Evolutionary conservation across 2,113 vertebrate species (phyloP).

Genomic region (Perognathus longimembris): DNA sequence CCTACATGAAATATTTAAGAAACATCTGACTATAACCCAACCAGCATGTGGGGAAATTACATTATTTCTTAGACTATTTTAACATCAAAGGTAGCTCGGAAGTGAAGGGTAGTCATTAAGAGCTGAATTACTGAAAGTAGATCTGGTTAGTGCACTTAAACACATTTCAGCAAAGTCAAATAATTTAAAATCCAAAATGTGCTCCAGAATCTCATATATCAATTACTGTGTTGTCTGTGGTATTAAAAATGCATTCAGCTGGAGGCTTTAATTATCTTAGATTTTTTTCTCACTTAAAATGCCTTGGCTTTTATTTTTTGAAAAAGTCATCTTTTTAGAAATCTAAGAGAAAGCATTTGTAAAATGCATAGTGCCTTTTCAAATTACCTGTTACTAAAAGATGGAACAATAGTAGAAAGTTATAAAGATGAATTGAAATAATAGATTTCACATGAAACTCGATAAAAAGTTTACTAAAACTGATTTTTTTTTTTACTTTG

Average conservation of each 20-base stretch:
- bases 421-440: constrained; percentile 71
- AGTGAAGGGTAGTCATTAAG: constrained; percentile 85
- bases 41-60: constrained; percentile 82
- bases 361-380: constrained; percentile 66
- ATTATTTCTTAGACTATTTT: constrained; percentile 86
- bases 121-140: constrained; percentile 83
- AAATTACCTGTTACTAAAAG: constrained; percentile 73
- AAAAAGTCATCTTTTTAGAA: constrained; percentile 73
- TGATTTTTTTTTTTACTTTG: constrained; percentile 24
- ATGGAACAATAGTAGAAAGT: constrained; percentile 62
- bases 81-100: constrained; percentile 85
- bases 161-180: constrained; percentile 82
- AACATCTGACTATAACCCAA: constrained; percentile 83
- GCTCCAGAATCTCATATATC: constrained; percentile 85
- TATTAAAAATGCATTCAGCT: constrained; percentile 85
- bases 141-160: constrained; percentile 85
- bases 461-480: constrained; percentile 58
- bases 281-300: constrained; percentile 72
- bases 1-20: constrained; percentile 89
- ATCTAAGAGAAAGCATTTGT: constrained; percentile 75
- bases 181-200: constrained; percentile 86
- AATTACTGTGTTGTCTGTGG: constrained; percentile 85
- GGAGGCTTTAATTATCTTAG: constrained; percentile 82
- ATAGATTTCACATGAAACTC: constrained; percentile 63
- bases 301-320: constrained; percentile 52